Percentiles rank a stretch among this genome's conserved stretches.
phyloP scores from a whole-genome alignment of 2,888 invertebrate genomes.

The Epsilonema sp. region DNA sequence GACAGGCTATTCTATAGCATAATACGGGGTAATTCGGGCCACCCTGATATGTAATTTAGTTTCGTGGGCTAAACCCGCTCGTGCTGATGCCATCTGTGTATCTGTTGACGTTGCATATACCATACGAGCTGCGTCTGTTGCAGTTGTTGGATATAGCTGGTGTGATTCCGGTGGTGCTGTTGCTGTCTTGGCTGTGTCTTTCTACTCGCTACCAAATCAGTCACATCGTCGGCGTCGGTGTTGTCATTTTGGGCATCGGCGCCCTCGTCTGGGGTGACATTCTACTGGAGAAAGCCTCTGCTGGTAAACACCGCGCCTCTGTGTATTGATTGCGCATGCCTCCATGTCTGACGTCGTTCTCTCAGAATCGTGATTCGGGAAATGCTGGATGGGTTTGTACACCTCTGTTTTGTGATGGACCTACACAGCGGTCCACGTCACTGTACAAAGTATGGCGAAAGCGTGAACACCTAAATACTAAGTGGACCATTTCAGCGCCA shows the following conservation, averaged over 20 bases:
- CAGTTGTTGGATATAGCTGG: conserved; percentile 50
- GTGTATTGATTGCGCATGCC: too few species aligned
- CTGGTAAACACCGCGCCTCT: too few species aligned
- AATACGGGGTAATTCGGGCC: too few species aligned
- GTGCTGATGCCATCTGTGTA: conserved; percentile 1
- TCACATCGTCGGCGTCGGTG: conserved; percentile 55
- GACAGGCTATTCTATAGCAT: not conserved
- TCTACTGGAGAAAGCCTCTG: conserved; percentile 34
- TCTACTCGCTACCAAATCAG: conserved; percentile 48
- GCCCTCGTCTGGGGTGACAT: conserved; percentile 64
- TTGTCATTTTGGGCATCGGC: conserved; percentile 59
- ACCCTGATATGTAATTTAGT: not conserved
- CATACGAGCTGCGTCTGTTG: conserved; percentile 36
- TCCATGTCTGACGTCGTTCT: too few species aligned
- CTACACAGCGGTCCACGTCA: too few species aligned
- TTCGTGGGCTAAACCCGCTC: not conserved
- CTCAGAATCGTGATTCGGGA: too few species aligned
- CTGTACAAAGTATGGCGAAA: too few species aligned
- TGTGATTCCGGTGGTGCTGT: conserved; percentile 56
- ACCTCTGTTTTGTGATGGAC: too few species aligned
- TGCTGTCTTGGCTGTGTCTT: conserved; percentile 53
- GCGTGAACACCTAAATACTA: too few species aligned
- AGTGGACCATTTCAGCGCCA: too few species aligned
- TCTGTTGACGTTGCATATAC: not conserved
- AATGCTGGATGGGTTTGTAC: too few species aligned